Base-by-base conservation (phyloP, 2,113 vertebrate species). In the Hippolais icterina region DNA sequence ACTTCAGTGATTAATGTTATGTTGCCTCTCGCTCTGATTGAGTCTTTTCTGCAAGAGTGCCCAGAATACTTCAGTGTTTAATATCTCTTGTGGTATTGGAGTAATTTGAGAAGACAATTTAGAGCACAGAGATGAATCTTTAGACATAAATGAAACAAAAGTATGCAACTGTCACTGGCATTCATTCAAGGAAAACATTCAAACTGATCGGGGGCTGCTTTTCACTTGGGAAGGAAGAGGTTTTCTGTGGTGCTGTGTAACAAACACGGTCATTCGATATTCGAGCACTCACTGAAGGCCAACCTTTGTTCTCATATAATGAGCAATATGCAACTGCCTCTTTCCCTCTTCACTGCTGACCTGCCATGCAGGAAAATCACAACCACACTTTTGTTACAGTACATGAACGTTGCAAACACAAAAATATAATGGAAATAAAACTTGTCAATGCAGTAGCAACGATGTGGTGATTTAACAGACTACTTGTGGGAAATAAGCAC, bases 81-180 rank as follows among this genome's bases (percentile, higher is more conserved):
- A 57, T 74, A 90, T 39, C 52, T 78, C 72, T 29, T 41, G 57
- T 8, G 15, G 69, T 60, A 71, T 12, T 44, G 72, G 13, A 81
- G 75, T 37, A 91, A 96, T 90, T 57, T 77, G 75, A 89, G 61
- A 86, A 87, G 50, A 88, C 52, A 69, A 89, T 95, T 84, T 79
- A 71, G 53, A 46, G 59, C 10, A 3, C 56, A 90, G 83, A 88
- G 82, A 37, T 25, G 16, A 76, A 39, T 52, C 52, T 84, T 60
- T 35, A 71, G 39, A 78, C 42, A 72, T 60, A 95, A 93, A 64
- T 12, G 17, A 84, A 75, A 25, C 39, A 78, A 69, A 91, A 95
- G 92, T 22, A 68, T 9, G 37, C 1, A 2, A 47, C 42, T 54
- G 14, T 44, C 35, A 21, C 37, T 75, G 49, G 44, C 53, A 35